These are phyloP conservation scores for Nasonia vitripennis DNA, from an alignment of 1,140 invertebrate species.

Conservation along the genomic window DNA sequence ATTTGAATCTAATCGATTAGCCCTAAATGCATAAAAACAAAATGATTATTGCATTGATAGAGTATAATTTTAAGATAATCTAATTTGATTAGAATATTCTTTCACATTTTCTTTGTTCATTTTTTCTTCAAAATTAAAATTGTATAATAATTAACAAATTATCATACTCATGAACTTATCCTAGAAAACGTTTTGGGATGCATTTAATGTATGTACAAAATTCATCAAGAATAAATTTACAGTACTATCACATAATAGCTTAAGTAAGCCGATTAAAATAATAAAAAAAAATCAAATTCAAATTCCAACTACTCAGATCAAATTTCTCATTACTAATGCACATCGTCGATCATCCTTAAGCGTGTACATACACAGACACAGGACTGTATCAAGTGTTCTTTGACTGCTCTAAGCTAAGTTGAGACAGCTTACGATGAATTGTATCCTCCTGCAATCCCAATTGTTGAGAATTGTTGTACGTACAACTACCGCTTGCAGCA, in stretches of 20 bases:
- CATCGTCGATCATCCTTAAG: neutral
- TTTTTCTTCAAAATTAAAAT: neutral
- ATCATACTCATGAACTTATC: neutral
- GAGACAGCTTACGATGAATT: constrained; percentile 7
- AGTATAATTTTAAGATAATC: neutral
- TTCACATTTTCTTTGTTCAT: no score
- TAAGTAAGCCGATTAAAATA: neutral
- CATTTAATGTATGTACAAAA: neutral
- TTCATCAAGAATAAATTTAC: neutral
- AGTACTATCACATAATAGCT: neutral
- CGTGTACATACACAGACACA: neutral
- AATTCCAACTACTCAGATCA: neutral
- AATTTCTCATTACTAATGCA: neutral
- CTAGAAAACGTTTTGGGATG: neutral
- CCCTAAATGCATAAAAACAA: neutral
- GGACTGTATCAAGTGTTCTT: constrained; percentile 44
- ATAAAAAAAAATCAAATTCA: neutral
- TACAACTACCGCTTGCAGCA: neutral
- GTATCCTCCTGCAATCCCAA: neutral
- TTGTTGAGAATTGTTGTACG: constrained; percentile 21
- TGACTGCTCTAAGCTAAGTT: constrained; percentile 34
- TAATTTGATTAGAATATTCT: neutral
- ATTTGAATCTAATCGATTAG: neutral
- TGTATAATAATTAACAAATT: neutral
- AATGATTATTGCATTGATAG: neutral